Evolutionary conservation across 2,113 vertebrate genomes (phyloP), one percentile per base, ranked within the genome.

Genomic region (Solenodon paradoxus): DNA sequence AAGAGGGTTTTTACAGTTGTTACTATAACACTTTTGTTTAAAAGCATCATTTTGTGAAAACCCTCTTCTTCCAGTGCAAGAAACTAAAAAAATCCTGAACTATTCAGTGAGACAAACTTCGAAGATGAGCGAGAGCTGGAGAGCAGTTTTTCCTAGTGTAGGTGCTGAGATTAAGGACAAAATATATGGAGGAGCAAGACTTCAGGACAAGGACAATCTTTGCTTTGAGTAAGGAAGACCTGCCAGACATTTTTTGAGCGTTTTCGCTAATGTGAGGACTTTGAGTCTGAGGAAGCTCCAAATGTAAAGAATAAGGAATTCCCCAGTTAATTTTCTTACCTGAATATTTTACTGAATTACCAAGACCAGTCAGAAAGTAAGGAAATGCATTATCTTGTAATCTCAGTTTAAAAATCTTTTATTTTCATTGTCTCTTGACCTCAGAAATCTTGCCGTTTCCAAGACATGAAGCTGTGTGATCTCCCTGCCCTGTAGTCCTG

Each of bases 151-250:
- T 35, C 22, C 1, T 40, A 42, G 7, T 7, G 16, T 10, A 10
- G 24, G 4, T 10, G 26, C 30, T 35, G 22, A 35, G 28, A 13
- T 5, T 59, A 30, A 30, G 26, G 26, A 13, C 5, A 24, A 45
- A 5, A 3, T 2, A 26, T 8, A 7, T 0, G 1, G 15, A 81
- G 66, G 30, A 69, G 20, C 9, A 63, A 47, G 10, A 2, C 9
- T 35, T 19, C n/a, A 30, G 8, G 30, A 16, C 24, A 45, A 45
- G 32, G 61, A 20, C 2, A 10, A 5, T 0, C 55, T 80, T 49
- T 38, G 20, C 28, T 84, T 42, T 28, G 22, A 47, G 20, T 35
- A 15, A 53, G 11, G 30, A 45, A 69, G 71, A 20, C 0, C 9
- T 66, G 32, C 16, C 42, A 30, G 32, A 15, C 0, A 19, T 3